phyloP scores from a whole-genome alignment of 1,140 invertebrate species.

The Brachionus manjavacas region DNA sequence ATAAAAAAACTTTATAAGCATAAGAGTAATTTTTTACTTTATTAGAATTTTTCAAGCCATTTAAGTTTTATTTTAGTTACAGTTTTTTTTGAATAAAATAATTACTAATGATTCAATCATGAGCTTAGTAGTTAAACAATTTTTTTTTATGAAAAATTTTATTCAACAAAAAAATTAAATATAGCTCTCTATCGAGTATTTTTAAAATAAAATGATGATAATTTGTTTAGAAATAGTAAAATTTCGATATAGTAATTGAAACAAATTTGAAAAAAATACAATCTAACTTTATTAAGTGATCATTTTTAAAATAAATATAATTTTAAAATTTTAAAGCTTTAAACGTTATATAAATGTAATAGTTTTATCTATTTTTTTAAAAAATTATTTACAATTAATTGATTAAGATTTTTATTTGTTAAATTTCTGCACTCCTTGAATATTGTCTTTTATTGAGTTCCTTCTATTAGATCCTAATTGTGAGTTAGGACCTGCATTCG shows the following conservation, averaged over 20 bases:
- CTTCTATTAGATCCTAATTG: not conserved
- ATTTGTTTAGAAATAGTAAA: not conserved
- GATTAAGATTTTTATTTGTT: not conserved
- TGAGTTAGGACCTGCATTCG: not conserved
- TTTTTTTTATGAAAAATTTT: not conserved
- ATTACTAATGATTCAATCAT: not conserved
- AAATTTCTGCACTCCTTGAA: slow-evolving; percentile 1
- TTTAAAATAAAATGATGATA: not conserved
- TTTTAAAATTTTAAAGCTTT: not conserved
- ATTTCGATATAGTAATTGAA: not conserved
- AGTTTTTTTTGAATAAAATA: not conserved
- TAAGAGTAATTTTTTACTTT: no score
- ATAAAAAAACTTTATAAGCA: no score
- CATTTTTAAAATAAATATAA: not conserved
- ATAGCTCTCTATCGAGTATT: not conserved
- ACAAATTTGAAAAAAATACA: not conserved
- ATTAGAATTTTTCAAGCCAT: not conserved
- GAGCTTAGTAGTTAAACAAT: not conserved
- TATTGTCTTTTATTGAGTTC: slow-evolving; percentile 9
- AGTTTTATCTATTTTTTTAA: not conserved
- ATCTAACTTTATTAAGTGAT: not conserved
- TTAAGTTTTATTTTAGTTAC: not conserved
- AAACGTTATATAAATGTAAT: not conserved
- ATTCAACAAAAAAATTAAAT: not conserved
- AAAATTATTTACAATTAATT: not conserved